These are phyloP conservation scores for Leptinotarsa undecemlineata DNA, from an alignment of 1,140 invertebrate species.

Conservation along the genomic window DNA sequence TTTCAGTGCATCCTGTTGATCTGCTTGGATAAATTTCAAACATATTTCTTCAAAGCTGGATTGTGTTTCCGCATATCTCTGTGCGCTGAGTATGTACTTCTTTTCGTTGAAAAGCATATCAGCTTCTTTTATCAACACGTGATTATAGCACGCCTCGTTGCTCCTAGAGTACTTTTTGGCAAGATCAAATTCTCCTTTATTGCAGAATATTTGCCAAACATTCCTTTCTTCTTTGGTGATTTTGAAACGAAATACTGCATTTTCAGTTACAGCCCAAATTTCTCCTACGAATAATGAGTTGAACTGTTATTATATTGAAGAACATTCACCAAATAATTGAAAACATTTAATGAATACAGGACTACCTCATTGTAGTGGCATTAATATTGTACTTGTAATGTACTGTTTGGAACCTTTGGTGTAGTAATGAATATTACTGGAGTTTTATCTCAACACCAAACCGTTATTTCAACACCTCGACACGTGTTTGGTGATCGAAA, in stretches of 20 bases:
- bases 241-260: slow-evolving; percentile 84
- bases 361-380: too few species aligned
- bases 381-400: too few species aligned
- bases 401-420: too few species aligned
- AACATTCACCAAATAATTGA: too few species aligned
- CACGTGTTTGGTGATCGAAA: too few species aligned
- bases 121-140: slow-evolving; percentile 86
- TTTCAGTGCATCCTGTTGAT: slow-evolving; percentile 84
- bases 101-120: slow-evolving; percentile 82
- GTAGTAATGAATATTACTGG: too few species aligned
- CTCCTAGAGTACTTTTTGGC: slow-evolving; percentile 81
- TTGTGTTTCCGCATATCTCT: slow-evolving; percentile 84
- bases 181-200: slow-evolving; percentile 83
- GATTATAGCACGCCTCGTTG: slow-evolving; percentile 79
- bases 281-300: slow-evolving; percentile 51
- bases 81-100: slow-evolving; percentile 82
- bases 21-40: slow-evolving; percentile 85
- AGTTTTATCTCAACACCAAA: too few species aligned
- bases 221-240: slow-evolving; percentile 84
- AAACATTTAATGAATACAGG: too few species aligned
- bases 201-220: slow-evolving; percentile 87
- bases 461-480: too few species aligned
- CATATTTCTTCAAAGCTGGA: slow-evolving; percentile 94
- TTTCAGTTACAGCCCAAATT: slow-evolving; percentile 86
- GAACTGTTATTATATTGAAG: too few species aligned